Percentiles rank a stretch among this genome's conserved stretches.
phyloP scores from a whole-genome alignment of 2,113 vertebrate genomes.

The Eleginops maclovinus region DNA sequence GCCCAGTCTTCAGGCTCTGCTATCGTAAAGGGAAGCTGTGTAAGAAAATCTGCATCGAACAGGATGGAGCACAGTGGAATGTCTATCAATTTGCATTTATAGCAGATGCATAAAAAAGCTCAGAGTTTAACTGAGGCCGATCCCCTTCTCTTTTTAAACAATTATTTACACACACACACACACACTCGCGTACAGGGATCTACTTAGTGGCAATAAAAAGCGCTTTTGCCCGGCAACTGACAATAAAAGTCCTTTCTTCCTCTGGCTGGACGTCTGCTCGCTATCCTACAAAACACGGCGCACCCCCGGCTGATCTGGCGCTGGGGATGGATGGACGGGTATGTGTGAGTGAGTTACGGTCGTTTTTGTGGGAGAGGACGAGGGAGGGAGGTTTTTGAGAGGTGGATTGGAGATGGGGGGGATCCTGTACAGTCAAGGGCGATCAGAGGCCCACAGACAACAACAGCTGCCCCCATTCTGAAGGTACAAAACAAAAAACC shows the following conservation, averaged over 20 bases:
- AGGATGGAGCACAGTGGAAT: conserved; percentile 84
- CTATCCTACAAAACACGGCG: conserved; percentile 53
- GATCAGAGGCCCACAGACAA: conserved; percentile 58
- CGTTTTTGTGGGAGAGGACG: conserved; percentile 29
- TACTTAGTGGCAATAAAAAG: conserved; percentile 73
- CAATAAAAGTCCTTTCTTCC: conserved; percentile 68
- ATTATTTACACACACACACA: conserved; percentile 79
- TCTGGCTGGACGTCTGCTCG: conserved; percentile 57
- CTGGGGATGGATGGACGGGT: conserved; percentile 49
- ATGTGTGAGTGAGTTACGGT: conserved; percentile 41
- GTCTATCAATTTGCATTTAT: conserved; percentile 81
- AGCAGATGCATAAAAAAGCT: conserved; percentile 79
- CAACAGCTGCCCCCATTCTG: conserved; percentile 76
- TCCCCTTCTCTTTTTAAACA: conserved; percentile 63
- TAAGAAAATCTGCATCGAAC: conserved; percentile 70
- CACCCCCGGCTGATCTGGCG: conserved; percentile 60
- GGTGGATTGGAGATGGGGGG: conserved; percentile 4
- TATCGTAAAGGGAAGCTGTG: conserved; percentile 67
- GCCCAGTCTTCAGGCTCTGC: conserved; percentile 39
- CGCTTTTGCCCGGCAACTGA: conserved; percentile 72
- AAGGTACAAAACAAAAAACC: conserved; percentile 57
- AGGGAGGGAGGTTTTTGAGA: conserved; percentile 15
- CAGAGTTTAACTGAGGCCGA: conserved; percentile 59
- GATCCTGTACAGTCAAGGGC: conserved; percentile 49
- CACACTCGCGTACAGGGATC: conserved; percentile 63